phyloP scores from a whole-genome alignment of 2,113 vertebrate species.

The Pholis gunnellus region DNA sequence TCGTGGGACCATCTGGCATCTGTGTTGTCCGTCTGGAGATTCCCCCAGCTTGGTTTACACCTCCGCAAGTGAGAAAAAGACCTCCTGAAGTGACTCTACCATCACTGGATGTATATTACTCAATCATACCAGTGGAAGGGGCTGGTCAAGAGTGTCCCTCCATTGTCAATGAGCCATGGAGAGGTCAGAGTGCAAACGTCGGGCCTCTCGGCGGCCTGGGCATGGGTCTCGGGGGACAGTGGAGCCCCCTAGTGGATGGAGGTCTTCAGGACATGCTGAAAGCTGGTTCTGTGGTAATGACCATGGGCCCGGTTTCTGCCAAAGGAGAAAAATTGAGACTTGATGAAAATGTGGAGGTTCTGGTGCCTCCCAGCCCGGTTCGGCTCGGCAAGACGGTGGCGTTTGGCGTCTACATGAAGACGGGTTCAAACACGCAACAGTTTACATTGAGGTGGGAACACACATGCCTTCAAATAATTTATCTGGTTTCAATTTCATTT shows the following conservation, averaged over 20 bases:
- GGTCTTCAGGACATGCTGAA: conserved; percentile 83
- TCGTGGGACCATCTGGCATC: conserved; percentile 90
- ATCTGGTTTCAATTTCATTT: background rate
- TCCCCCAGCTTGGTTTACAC: conserved; percentile 90
- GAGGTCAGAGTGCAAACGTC: conserved; percentile 75
- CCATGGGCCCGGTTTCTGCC: conserved; percentile 80
- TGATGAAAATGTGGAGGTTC: conserved; percentile 89
- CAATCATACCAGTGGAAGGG: conserved; percentile 84
- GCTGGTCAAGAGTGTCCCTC: conserved; percentile 84
- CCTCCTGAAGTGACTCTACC: conserved; percentile 74
- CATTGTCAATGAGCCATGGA: conserved; percentile 84
- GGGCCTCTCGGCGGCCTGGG: conserved; percentile 73
- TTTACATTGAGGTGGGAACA: conserved; percentile 88
- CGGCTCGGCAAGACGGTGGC: conserved; percentile 90
- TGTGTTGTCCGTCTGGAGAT: conserved; percentile 93
- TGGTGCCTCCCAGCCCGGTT: conserved; percentile 88
- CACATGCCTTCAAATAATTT: background rate
- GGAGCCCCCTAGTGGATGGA: conserved; percentile 71
- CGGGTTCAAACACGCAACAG: conserved; percentile 85
- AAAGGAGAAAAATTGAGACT: conserved; percentile 85
- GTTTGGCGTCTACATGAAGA: conserved; percentile 88
- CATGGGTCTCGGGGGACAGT: conserved; percentile 73
- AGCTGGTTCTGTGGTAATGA: conserved; percentile 90
- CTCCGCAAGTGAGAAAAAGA: conserved; percentile 83
- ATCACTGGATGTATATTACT: conserved; percentile 91